Evolutionary conservation across 2,113 vertebrate species (phyloP), one percentile per base, ranked within the genome.

Genomic region (Scophthalmus maximus): DNA sequence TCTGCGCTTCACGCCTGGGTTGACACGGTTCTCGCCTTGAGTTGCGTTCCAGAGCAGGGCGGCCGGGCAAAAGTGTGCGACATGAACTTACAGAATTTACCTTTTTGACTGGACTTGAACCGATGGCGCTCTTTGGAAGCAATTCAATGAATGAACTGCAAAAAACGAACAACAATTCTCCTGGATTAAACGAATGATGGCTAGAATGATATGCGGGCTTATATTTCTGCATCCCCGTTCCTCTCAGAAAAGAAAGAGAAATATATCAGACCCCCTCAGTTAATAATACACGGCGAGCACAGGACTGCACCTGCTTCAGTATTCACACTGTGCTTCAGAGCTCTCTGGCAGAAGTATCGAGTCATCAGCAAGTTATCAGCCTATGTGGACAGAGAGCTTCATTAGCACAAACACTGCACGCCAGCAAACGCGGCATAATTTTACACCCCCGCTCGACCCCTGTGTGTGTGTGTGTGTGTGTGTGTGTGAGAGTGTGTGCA

Each of bases 391-490:
- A 77, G 74, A 75, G 87, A 80, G 87, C 90, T 90, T 91, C 90
- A 91, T 90, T 89, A 90, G 81, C 82, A 81, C 88, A 79, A 85
- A 86, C 73, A 78, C 75, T 53, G 88, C 73, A 75, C 50, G 84
- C 73, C 87, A 90, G 88, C 88, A 83, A 89, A 90, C 86, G 49
- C 80, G 78, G 90, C 90, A 91, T 79, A 89, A 89, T 89, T 91
- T 85, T 79, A 88, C 90, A 88, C 90, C 84, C 84, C 79, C 83
- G 69, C 79, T 64, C 42, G 46, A 74, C 81, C 77, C 42, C 51
- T 77, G 59, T 18, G 56, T 40, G 58, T 57, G 46, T 38, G 64
- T 29, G 55, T 27, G 59, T 14, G 55, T 47, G 62, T 57, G 27
- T 59, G 61, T 49, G 49, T 61, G 57, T 27, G 70, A 55, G 30